Evolutionary conservation across 2,888 invertebrate species (phyloP), one percentile per base, ranked within the genome.

Genomic region (Doris montereyensis): DNA sequence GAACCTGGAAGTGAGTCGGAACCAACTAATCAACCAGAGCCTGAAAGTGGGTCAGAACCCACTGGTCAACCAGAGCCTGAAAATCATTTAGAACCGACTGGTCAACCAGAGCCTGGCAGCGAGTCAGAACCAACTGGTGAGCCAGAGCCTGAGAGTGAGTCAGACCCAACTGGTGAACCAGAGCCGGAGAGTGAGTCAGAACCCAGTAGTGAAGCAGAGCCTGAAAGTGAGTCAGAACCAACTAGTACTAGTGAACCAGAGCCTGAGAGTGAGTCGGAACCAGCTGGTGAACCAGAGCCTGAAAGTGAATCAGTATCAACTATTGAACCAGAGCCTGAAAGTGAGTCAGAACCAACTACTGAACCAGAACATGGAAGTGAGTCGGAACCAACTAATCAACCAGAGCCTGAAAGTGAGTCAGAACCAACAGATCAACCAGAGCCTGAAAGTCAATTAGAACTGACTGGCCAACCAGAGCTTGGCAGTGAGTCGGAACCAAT

Each of bases 361-460:
- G 26, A 68, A 68, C 24, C 24, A 68, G 68, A 68, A 24, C 68
- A 28, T 10, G 30, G 8, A 68, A 3, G 28, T 28, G 68, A 68
- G 24, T 24, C 68, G 24, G 68, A 68, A 30, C 68, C 13, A 68
- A 28, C 13, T 10, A 3, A 24, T 71, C 35, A 71, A 35, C 35
- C 71, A 71, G 41, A 71, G 24, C 35, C 8, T n/a, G 35, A 35
- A 35, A 4, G 10, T 24, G 4, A 10, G 35, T 35, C 71, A 24
- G 71, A 71, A 71, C 10, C 17, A n/a, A 24, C 10, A 73, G 5
- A 32, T 5, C 24, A 41, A 73, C 28, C 73, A 52, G 57, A 73
- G 26, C 13, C 28, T 5, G 57, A 52, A 26, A 10, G 57, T n/a
- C 83, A 84, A 75, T 67, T 79, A 0, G 84, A 83, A 79, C 17